Evolutionary conservation across 2,113 vertebrate species (phyloP), one percentile per base, ranked within the genome.

Genomic region (Pseudolaguvia tuberculata): DNA sequence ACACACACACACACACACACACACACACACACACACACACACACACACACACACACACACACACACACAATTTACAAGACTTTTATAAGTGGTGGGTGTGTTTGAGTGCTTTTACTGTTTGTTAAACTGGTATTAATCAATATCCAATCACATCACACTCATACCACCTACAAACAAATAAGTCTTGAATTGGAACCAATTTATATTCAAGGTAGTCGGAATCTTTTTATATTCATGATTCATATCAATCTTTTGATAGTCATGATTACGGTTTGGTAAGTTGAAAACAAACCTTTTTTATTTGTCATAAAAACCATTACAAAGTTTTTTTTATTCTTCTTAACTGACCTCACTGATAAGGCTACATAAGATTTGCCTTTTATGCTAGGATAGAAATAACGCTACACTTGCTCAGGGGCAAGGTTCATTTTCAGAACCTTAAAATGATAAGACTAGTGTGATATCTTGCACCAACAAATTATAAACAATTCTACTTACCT

Each of bases 11-110:
- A n/a, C n/a, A n/a, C n/a, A n/a, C n/a, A n/a, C n/a, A n/a, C n/a
- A n/a, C n/a, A n/a, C n/a, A n/a, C n/a, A n/a, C n/a, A n/a, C n/a
- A n/a, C n/a, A n/a, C n/a, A n/a, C n/a, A n/a, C n/a, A n/a, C n/a
- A n/a, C n/a, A n/a, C n/a, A n/a, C n/a, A n/a, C n/a, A n/a, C n/a
- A 69, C 79, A 81, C 70, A 76, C 51, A 80, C 73, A 77, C 73
- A 69, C 8, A 55, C 75, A 61, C 45, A 61, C 59, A 79, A 52
- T 62, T 7, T 2, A 66, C 70, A 73, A 53, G 3, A 5, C 53
- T 13, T 1, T 20, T 47, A 20, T 5, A 59, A 48, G 55, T 25
- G 47, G 70, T 20, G n/a, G 42, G 21, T 1, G 13, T 47, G n/a
- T 63, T 63, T 21, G 14, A 63, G 6, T 23, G 13, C 1, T 8